Base-by-base conservation (phyloP, 2,797 vertebrate species). In the Agapornis canus region DNA sequence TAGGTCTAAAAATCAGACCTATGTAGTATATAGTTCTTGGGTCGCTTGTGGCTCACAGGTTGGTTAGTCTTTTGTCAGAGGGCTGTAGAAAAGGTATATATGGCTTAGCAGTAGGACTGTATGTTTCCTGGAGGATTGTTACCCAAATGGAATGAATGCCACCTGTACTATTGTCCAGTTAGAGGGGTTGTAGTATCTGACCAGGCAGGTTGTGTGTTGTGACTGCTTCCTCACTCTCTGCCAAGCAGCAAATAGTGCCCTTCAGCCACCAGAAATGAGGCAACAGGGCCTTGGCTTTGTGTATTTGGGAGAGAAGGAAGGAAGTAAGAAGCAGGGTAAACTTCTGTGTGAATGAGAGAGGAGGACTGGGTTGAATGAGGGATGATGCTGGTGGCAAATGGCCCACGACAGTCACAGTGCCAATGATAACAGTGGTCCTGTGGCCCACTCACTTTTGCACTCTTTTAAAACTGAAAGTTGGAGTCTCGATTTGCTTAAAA, bases 161-260 rank as follows among this genome's bases (percentile, higher is more conserved):
- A 2, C 13, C 26, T 23, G 59, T 22, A 37, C n/a, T 37, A 3
- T 13, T 13, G 0, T 25, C 31, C 15, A 5, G 42, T 11, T 42
- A 63, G 54, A 37, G 32, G 70, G 42, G 43, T 43, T 39, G 13
- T 26, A 11, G 64, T 45, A 51, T 43, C 40, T 65, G 56, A 20
- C 11, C 57, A 19, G 73, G 51, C n/a, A 42, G 11, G 14, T 6
- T 39, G 12, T 35, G 10, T 29, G 6, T n/a, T 63, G 27, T 42
- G 25, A 26, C 23, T 52, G 31, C 54, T 45, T 51, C 68, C 22
- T 51, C 31, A 37, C 37, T 45, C n/a, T 29, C 42, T 77, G 60
- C 57, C 10, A 21, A 52, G 20, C 6, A 51, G 37, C 20, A 27
- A 43, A 8, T 20, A 5, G 31, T 31, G 35, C 31, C 60, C 47